Conservation (phyloP, 2,888 invertebrate species). For the Candidula unifasciata region DNA sequence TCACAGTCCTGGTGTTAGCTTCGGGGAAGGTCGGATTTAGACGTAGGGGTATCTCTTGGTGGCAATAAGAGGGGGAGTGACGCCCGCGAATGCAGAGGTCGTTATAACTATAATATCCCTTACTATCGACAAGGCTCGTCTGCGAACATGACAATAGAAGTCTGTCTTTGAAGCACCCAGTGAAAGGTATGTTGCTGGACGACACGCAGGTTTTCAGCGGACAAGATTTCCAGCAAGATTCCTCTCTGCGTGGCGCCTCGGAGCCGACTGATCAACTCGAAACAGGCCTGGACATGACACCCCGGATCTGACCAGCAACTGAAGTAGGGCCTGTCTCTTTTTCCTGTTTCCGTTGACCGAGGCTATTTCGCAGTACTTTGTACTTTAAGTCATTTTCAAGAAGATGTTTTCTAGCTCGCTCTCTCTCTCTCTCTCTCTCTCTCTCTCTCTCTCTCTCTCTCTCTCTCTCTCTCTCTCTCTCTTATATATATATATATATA, state of each 20-base stretch:
- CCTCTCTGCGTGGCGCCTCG: background rate
- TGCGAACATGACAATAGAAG: background rate
- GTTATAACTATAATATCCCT: conserved; percentile 39
- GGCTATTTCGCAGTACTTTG: too few relatives aligned
- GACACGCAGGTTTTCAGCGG: background rate
- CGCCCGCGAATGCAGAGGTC: conserved; percentile 3
- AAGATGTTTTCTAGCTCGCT: too few relatives aligned
- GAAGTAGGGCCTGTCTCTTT: too few relatives aligned
- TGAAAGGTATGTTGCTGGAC: conserved; percentile 2
- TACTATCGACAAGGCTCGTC: background rate
- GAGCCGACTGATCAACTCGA: background rate
- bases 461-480: too few relatives aligned
- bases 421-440: too few relatives aligned
- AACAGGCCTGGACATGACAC: too few relatives aligned
- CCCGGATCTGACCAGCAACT: too few relatives aligned
- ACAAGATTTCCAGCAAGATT: background rate
- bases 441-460: too few relatives aligned
- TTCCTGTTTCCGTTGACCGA: too few relatives aligned
- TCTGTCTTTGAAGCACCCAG: background rate
- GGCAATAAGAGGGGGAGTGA: conserved; percentile 15
- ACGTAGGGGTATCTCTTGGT: background rate
- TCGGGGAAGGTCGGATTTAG: conserved; percentile 8
- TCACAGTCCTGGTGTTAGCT: conserved; percentile 6
- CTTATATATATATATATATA: too few relatives aligned
- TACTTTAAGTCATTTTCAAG: too few relatives aligned